These are phyloP conservation scores for Helarctos malayanus DNA, from an alignment of 2,797 vertebrate species.

Conservation along the genomic window DNA sequence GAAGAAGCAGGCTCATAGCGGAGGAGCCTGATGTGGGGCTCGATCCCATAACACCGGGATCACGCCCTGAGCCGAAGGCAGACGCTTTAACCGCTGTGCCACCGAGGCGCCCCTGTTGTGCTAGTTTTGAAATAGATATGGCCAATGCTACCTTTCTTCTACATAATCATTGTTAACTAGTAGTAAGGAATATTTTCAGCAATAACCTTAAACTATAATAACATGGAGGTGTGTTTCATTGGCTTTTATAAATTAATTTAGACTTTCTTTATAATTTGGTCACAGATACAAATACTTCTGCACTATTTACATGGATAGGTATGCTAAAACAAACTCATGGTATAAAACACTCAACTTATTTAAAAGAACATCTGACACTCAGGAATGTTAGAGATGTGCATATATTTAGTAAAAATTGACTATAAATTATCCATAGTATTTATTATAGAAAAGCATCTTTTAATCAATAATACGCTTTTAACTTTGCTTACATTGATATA, in stretches of 20 bases:
- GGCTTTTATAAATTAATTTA: slow-evolving; percentile 30
- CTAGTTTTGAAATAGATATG: background rate
- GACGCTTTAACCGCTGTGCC: too few relatives aligned
- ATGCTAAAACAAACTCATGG: background rate
- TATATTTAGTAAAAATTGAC: slow-evolving; percentile 40
- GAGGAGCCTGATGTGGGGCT: too few relatives aligned
- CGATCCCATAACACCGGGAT: too few relatives aligned
- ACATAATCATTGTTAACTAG: background rate
- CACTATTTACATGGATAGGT: background rate
- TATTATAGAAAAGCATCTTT: background rate
- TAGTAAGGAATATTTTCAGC: slow-evolving; percentile 1
- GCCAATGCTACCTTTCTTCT: background rate
- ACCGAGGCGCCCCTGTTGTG: background rate
- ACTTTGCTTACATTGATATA: background rate
- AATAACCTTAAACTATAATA: background rate
- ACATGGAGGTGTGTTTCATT: background rate
- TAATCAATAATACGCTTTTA: slow-evolving; percentile 4
- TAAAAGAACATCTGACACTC: background rate
- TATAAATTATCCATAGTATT: background rate
- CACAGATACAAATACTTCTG: background rate
- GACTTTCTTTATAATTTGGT: background rate
- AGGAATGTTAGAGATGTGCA: background rate
- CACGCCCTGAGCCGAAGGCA: too few relatives aligned
- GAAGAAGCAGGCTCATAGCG: too few relatives aligned
- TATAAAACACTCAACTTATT: background rate